A percentile compares a stretch with the other conserved stretches of the same genome.
These are phyloP conservation scores for Rutilus rutilus DNA, from an alignment of 2,113 vertebrate species.

Conservation along the genomic window DNA sequence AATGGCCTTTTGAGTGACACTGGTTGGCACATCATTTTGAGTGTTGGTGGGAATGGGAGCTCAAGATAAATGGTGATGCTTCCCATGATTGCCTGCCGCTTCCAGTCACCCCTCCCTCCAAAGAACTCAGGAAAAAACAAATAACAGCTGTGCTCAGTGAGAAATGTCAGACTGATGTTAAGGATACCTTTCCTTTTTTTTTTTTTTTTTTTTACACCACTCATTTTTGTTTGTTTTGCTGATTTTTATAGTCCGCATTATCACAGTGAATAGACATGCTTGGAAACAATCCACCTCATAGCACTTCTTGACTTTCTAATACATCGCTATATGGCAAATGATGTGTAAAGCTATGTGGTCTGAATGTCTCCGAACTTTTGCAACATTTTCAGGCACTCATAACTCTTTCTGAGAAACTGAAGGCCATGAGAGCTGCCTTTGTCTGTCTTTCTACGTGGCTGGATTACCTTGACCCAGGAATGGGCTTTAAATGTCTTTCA, in stretches of 20 bases:
- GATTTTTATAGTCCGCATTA: conserved; percentile 3
- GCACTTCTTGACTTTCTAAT: neutral
- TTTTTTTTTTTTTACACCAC: neutral
- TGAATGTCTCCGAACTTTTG: neutral
- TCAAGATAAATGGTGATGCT: conserved; percentile 70
- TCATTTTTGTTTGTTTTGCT: conserved; percentile 10
- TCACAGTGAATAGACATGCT: neutral
- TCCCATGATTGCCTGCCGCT: conserved; percentile 59
- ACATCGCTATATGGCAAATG: neutral
- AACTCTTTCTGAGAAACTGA: neutral
- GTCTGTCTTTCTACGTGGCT: neutral
- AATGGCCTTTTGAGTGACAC: conserved; percentile 79
- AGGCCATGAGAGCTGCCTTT: neutral
- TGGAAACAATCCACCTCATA: neutral
- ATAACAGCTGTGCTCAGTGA: conserved; percentile 49
- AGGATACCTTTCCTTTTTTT: neutral
- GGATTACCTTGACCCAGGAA: conserved; percentile 44
- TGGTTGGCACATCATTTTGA: conserved; percentile 66
- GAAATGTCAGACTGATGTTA: conserved; percentile 45
- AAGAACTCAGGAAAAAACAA: conserved; percentile 55
- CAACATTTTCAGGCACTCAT: neutral
- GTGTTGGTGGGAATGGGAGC: conserved; percentile 66
- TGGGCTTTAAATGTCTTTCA: conserved; percentile 57
- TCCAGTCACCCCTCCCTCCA: neutral
- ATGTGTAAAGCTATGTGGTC: neutral